Base-by-base conservation (phyloP, 2,888 invertebrate genomes). In the Brachycybe producta region DNA sequence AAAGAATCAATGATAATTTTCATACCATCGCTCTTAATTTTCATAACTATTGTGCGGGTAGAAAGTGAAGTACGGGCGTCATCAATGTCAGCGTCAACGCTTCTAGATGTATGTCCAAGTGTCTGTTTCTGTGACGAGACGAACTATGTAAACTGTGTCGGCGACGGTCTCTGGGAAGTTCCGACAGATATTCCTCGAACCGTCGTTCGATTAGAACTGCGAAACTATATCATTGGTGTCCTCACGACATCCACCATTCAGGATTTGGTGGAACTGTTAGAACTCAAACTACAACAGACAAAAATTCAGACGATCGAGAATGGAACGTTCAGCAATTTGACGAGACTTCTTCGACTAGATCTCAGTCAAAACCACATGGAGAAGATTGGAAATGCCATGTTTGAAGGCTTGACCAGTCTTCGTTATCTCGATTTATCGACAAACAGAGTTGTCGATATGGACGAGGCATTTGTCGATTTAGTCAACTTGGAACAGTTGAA, bases 361-460 rank as follows among this genome's bases (percentile, higher is more conserved):
- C 73, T 83, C 27, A 80, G 81, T 13, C 75, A 77, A 59, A 84
- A 84, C 64, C 72, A 72, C 57, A 67, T 83, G 56, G 72, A 71
- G 42, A 73, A 71, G 59, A 71, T 81, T 32, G 75, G 76, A 27
- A 75, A 78, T 57, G 73, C 73, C 51, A 77, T 77, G n/a, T 63
- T 66, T 46, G 54, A 45, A 2, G 59, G 60, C 5, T 53, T 66
- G 28, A 39, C 50, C 4, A 56, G 55, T 13, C 55, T 67, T 15
- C 57, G 59, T 2, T 59, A 60, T 46, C 55, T 67, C 23, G 62
- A 64, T 53, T 52, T 67, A 38, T 60, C 61, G 4, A 56, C 61
- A 34, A 67, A 67, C 51, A 52, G 55, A 3, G 53, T 67, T 15
- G 54, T 54, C 3, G 54, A 57, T 24, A 53, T 66, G 3, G 62